Evolutionary conservation across 2,797 vertebrate species (phyloP).

Genomic region (Alfaro cultratus): DNA sequence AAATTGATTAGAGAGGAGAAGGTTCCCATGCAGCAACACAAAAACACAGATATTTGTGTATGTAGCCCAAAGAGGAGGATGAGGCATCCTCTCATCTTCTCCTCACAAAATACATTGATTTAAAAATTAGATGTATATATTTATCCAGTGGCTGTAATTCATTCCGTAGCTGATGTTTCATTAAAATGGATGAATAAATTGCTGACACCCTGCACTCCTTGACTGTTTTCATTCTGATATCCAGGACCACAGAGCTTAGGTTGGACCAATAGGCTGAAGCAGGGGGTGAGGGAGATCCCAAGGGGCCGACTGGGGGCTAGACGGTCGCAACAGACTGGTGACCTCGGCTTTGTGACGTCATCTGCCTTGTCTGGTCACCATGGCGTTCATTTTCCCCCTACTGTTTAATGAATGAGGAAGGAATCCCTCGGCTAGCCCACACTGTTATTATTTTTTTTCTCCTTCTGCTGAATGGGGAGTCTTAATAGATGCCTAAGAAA

Average conservation of each 20-base stretch:
- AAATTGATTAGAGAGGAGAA: constrained; percentile 77
- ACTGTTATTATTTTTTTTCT: constrained; percentile 31
- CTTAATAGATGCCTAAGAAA: constrained; percentile 23
- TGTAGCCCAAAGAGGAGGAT: constrained; percentile 61
- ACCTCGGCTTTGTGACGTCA: constrained; percentile 79
- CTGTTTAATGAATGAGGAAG: constrained; percentile 72
- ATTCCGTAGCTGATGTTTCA: constrained; percentile 34
- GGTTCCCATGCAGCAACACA: constrained; percentile 71
- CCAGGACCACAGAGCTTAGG: constrained; percentile 55
- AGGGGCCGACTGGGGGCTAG: constrained; percentile 71
- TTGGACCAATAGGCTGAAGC: constrained; percentile 48
- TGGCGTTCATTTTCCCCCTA: constrained; percentile 69
- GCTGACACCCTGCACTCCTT: constrained; percentile 34
- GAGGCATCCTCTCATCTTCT: constrained; percentile 34
- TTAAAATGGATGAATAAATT: constrained; percentile 54
- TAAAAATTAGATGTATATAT: constrained; percentile 29
- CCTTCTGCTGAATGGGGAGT: constrained; percentile 18
- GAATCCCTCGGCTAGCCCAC: constrained; percentile 37
- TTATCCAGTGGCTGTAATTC: constrained; percentile 16
- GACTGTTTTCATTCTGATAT: constrained; percentile 60
- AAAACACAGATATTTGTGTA: constrained; percentile 52
- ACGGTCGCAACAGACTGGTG: constrained; percentile 74
- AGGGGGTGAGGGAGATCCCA: constrained; percentile 66
- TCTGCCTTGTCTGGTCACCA: constrained; percentile 72
- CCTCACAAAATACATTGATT: constrained; percentile 35